These are phyloP conservation scores for Drosophila tropicalis DNA, from an alignment of 1,140 invertebrate species.

Conservation along the genomic window DNA sequence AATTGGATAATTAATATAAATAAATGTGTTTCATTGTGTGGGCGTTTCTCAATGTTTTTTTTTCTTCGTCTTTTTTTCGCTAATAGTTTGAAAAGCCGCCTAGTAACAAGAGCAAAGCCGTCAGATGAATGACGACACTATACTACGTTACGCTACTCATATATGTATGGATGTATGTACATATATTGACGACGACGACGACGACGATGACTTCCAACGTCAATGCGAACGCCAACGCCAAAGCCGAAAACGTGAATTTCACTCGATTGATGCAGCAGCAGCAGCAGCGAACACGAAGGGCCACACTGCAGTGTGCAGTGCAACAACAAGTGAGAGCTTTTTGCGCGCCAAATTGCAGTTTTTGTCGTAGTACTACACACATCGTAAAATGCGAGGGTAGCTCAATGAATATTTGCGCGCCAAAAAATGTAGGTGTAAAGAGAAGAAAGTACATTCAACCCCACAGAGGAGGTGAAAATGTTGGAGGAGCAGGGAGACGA, in stretches of 20 bases:
- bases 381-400: slow-evolving; percentile 33
- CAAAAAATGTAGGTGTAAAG: slow-evolving; percentile 18
- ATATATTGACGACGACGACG: neutral
- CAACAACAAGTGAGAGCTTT: slow-evolving; percentile 38
- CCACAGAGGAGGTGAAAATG: neutral
- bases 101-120: slow-evolving; percentile 13
- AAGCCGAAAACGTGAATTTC: neutral
- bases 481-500: too few relatives aligned
- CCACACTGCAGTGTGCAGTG: neutral
- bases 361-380: neutral
- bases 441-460: slow-evolving; percentile 52
- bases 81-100: slow-evolving; percentile 37
- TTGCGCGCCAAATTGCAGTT: slow-evolving; percentile 47
- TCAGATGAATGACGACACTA: slow-evolving; percentile 5
- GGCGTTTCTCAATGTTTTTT: slow-evolving; percentile 15
- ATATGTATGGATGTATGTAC: neutral
- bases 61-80: slow-evolving; percentile 23
- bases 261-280: neutral
- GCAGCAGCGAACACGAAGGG: neutral
- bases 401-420: slow-evolving; percentile 28
- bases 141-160: slow-evolving; percentile 15
- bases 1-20: slow-evolving; percentile 42
- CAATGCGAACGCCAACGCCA: neutral
- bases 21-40: slow-evolving; percentile 50
- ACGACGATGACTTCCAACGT: neutral